Evolutionary conservation across 2,113 vertebrate species (phyloP).

Genomic region (Atherinomorus stipes): DNA sequence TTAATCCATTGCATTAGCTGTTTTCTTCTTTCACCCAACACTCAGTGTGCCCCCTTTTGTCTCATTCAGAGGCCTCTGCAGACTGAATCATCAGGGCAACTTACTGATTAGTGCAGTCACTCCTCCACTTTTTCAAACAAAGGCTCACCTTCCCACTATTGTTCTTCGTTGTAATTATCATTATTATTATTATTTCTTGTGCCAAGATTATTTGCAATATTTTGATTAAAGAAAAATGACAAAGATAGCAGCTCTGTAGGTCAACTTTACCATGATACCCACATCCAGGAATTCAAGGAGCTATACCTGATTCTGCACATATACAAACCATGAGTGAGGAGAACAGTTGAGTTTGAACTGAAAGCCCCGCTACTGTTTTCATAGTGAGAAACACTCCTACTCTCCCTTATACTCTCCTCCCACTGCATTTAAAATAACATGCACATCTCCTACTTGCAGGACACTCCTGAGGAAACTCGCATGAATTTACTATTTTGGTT

Average conservation of each 20-base stretch:
- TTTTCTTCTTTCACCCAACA: background rate
- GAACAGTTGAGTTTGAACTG: too few relatives aligned
- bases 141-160: constrained; percentile 50
- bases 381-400: too few relatives aligned
- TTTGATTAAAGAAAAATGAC: constrained; percentile 18
- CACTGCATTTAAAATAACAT: too few relatives aligned
- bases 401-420: too few relatives aligned
- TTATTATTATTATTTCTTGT: constrained; percentile 45
- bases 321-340: too few relatives aligned
- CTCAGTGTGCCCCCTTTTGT: constrained; percentile 46
- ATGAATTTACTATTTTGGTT: too few relatives aligned
- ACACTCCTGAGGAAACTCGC: too few relatives aligned
- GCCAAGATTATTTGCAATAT: constrained; percentile 30
- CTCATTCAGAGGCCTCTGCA: constrained; percentile 66
- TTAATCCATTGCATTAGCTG: constrained; percentile 44
- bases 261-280: background rate
- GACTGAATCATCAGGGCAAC: constrained; percentile 61
- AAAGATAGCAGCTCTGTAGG: background rate
- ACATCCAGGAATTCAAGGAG: background rate
- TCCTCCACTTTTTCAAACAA: constrained; percentile 19
- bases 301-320: too few relatives aligned
- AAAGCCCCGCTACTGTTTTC: too few relatives aligned
- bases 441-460: too few relatives aligned
- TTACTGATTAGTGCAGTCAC: constrained; percentile 76
- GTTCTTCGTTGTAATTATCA: constrained; percentile 22